Base-by-base conservation (phyloP, 1,140 invertebrate species). In the Calephelis nemesis region DNA sequence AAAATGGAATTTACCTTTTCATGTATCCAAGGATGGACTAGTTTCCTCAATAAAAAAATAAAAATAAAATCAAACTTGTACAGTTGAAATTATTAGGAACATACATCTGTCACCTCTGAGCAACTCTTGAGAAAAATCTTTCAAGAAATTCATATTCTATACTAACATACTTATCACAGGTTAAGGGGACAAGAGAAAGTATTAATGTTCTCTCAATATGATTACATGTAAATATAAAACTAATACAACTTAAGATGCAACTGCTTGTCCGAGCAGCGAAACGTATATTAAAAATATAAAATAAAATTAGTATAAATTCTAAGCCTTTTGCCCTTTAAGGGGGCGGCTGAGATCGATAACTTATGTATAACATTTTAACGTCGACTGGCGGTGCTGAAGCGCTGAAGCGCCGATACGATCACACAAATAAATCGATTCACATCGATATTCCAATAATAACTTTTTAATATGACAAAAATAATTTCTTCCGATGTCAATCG, bases 121-220 rank as follows among this genome's bases (percentile, higher is more conserved):
- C 87, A 87, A 85, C 76, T 87, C 85, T 85, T 81, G 79, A 88
- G 80, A 82, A 76, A 81, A 68, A 79, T 77, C 79, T 74, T 77
- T 86, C 83, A 86, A 88, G 84, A 85, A 87, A 84, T 84, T 77
- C 78, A 81, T 84, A 80, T 68, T 81, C 82, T 89, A 89, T 74
- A 80, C 88, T 91, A 91, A 91, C 81, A 82, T 91, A 89, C 88
- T 89, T 89, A 91, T 91, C 88, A 91, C 87, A 91, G 88, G 88
- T 91, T 88, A 91, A 89, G 84, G 88, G 88, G 88, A 91, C 87
- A 90, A 90, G 88, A 91, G 85, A 88, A 87, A 91, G 82, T 87
- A 87, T 88, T 84, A 87, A 83, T 84, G 84, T 89, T 88, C 87
- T 88, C 85, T 90, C 78, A 83, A 81, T 85, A 83, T 81, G 71